A percentile compares a stretch with the other conserved stretches of the same genome.
These are phyloP conservation scores for Osmoderma eremita DNA, from an alignment of 2,888 invertebrate species.

Conservation along the genomic window DNA sequence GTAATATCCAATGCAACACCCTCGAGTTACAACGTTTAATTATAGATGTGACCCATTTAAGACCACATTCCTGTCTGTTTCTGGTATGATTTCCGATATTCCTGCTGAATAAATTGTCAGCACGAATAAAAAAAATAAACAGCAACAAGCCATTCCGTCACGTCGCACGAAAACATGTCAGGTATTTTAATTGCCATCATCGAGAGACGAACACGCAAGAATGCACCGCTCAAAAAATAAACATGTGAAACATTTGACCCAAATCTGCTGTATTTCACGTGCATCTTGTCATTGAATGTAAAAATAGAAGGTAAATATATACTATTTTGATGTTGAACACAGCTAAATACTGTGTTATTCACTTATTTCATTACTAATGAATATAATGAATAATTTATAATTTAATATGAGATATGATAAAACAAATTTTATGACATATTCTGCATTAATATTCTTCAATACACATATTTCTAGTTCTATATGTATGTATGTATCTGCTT, in stretches of 20 bases:
- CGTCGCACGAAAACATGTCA: slow-evolving; percentile 22
- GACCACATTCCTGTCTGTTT: slow-evolving; percentile 26
- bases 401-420: no score
- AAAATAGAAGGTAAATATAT: slow-evolving; percentile 14
- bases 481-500: no score
- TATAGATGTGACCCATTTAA: slow-evolving; percentile 35
- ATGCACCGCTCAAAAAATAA: slow-evolving; percentile 18
- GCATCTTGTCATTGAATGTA: background rate
- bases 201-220: background rate
- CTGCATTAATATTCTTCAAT: no score
- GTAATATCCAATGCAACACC: slow-evolving; percentile 3
- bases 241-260: slow-evolving; percentile 25
- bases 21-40: slow-evolving; percentile 14
- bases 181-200: slow-evolving; percentile 29
- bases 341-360: no score
- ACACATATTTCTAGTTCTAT: no score
- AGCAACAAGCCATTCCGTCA: slow-evolving; percentile 13
- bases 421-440: no score
- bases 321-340: background rate
- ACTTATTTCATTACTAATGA: no score
- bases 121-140: slow-evolving; percentile 18
- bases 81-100: slow-evolving; percentile 22
- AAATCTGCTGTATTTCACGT: slow-evolving; percentile 7
- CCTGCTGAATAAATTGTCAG: slow-evolving; percentile 26
- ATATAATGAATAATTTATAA: no score